Evolutionary conservation across 1,140 invertebrate genomes (phyloP), one percentile per base, ranked within the genome.

Genomic region (Glomeris maerens): DNA sequence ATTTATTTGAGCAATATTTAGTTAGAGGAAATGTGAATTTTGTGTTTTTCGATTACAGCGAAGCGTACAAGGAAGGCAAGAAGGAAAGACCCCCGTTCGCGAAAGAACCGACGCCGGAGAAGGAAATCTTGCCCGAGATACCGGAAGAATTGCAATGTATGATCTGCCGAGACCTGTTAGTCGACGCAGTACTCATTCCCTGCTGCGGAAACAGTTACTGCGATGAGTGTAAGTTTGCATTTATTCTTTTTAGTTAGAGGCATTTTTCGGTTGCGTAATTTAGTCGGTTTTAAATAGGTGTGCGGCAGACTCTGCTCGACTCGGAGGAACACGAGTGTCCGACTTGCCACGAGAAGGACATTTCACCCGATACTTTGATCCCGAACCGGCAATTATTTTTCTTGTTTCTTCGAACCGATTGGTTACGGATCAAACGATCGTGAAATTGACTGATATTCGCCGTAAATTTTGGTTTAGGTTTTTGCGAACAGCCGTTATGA

Each of bases 131-230:
- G 60, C 77, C 81, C 5, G 77, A 82, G 61, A 84, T 95, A 52
- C 92, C 91, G 0, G 82, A 88, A 55, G 91, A 96, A 64, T 68
- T 96, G 25, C 68, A 89, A 31, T 98, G 94, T 67, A 82, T 77
- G 31, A 77, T 97, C 29, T 98, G 94, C 67, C 79, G 87, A 46
- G 88, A 95, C 68, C 67, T 97, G n/a, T 74, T 97, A 47, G 81
- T 81, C 0, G 93, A 98, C 72, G 92, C 93, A 47, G 90, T 97
- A 13, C 83, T 96, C 75, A 92, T 93, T 64, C 88, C 89, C 1
- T 98, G 94, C 63, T 98, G 93, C 68, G 92, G 90, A 17, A 90
- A 90, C 66, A 94, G 90, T 23, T 97, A 93, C 70, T 98, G 94
- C 72, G 93, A 97, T 73, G 92, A 97, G 70, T 98, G 93, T 88